These are phyloP conservation scores for Melanogrammus aeglefinus DNA, from an alignment of 2,797 vertebrate species.

Conservation along the genomic window DNA sequence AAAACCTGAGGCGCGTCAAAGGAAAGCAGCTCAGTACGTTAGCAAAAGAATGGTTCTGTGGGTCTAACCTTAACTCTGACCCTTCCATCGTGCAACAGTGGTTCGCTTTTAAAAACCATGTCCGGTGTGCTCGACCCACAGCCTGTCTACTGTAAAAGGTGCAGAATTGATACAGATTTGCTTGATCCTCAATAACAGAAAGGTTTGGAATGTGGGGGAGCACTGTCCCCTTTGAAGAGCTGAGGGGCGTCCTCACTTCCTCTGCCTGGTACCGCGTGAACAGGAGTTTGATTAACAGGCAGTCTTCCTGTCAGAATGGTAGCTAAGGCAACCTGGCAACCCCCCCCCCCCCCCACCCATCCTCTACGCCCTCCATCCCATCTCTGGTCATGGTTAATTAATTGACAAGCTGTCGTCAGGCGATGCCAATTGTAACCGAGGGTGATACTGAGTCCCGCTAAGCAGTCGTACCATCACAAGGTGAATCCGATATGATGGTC, in stretches of 20 bases:
- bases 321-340: conserved; percentile 34
- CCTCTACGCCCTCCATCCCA: not conserved
- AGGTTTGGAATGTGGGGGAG: not conserved
- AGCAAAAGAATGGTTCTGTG: too few species aligned
- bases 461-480: not conserved
- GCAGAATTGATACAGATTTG: not conserved
- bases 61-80: not conserved
- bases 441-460: conserved; percentile 16
- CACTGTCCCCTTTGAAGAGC: too few species aligned
- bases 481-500: not conserved
- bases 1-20: not conserved
- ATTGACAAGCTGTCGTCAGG: conserved; percentile 47
- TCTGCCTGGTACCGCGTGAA: conserved; percentile 28
- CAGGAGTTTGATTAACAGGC: conserved; percentile 47
- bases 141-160: not conserved
- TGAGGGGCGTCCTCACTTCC: not conserved
- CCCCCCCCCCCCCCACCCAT: conserved; percentile 9
- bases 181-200: not conserved
- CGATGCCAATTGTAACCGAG: conserved; percentile 26
- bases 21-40: not conserved
- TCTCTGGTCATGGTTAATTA: conserved; percentile 50
- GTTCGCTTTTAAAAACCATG: not conserved
- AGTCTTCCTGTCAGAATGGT: conserved; percentile 27
- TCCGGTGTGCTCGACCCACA: not conserved
- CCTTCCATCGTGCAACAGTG: not conserved